Evolutionary conservation across 2,797 vertebrate genomes (phyloP).

Genomic region (Malacoctenus gilli): DNA sequence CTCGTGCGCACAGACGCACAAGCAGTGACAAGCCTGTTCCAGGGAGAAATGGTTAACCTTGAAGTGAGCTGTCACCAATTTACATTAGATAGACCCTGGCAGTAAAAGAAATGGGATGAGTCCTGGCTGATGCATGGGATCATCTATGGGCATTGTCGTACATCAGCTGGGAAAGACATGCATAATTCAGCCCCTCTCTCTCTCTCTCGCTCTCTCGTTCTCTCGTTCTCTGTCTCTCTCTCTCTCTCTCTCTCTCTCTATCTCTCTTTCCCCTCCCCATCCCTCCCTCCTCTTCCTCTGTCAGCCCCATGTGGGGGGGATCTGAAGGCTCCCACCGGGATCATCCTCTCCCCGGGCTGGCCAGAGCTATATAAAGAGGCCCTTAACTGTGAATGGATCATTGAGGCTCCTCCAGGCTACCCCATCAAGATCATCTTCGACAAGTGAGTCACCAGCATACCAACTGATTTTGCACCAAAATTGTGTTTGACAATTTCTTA

Average conservation of each 20-base stretch:
- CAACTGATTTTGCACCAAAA: neutral
- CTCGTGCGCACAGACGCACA: constrained; percentile 11
- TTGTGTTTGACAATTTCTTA: neutral
- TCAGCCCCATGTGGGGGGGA: constrained; percentile 96
- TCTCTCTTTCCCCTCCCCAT: constrained; percentile 6
- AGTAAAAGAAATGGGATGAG: constrained; percentile 63
- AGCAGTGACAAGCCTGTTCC: constrained; percentile 21
- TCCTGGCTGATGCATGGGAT: constrained; percentile 56
- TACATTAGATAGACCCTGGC: constrained; percentile 56
- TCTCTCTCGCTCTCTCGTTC: no score
- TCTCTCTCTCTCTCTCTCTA: neutral
- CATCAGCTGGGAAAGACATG: constrained; percentile 55
- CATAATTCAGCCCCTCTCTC: constrained; percentile 53
- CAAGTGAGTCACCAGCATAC: constrained; percentile 84
- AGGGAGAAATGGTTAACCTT: constrained; percentile 64
- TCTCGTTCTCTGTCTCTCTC: constrained; percentile 6
- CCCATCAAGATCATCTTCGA: constrained; percentile 99
- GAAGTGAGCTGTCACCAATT: constrained; percentile 58
- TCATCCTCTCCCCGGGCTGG: constrained; percentile 98
- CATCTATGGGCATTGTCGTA: constrained; percentile 56
- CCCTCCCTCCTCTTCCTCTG: constrained; percentile 1
- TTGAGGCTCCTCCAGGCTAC: constrained; percentile 96
- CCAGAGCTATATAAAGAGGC: constrained; percentile 99
- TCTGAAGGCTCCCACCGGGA: constrained; percentile 92
- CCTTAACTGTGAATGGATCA: constrained; percentile 97